Conservation (phyloP, 2,113 vertebrate species). For the Petaurus breviceps region DNA sequence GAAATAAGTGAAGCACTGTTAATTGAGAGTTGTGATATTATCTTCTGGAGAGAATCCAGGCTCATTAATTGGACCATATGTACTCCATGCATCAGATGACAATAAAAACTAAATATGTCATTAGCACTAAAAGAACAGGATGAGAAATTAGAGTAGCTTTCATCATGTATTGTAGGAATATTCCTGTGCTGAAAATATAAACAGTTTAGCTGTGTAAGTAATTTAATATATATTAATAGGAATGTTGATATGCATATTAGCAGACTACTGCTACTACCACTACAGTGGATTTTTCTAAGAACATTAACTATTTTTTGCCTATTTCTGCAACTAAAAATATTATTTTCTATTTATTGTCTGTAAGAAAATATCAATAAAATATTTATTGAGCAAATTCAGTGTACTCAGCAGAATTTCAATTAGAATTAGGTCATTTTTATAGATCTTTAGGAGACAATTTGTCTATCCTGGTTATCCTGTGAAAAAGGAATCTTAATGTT, state of each 20-base stretch:
- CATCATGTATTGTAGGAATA: not conserved
- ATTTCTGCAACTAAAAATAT: not conserved
- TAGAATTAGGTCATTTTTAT: constrained; percentile 26
- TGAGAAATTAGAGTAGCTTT: not conserved
- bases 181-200: not conserved
- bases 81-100: not conserved
- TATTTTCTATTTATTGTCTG: not conserved
- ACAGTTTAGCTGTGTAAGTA: not conserved
- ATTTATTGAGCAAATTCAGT: not conserved
- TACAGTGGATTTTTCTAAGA: not conserved
- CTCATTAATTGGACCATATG: not conserved
- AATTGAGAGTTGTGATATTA: not conserved
- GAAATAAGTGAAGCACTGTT: not conserved
- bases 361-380: not conserved
- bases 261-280: too few species aligned
- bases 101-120: not conserved
- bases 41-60: not conserved
- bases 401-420: not conserved
- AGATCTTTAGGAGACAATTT: not conserved
- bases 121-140: not conserved
- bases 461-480: not conserved
- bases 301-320: not conserved
- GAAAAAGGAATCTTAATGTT: constrained; percentile 18
- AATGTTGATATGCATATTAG: not conserved
- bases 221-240: not conserved